These are phyloP conservation scores for Stichodactyla mertensii DNA, from an alignment of 64 coral and sea anemone genomes.

Conservation along the genomic window DNA sequence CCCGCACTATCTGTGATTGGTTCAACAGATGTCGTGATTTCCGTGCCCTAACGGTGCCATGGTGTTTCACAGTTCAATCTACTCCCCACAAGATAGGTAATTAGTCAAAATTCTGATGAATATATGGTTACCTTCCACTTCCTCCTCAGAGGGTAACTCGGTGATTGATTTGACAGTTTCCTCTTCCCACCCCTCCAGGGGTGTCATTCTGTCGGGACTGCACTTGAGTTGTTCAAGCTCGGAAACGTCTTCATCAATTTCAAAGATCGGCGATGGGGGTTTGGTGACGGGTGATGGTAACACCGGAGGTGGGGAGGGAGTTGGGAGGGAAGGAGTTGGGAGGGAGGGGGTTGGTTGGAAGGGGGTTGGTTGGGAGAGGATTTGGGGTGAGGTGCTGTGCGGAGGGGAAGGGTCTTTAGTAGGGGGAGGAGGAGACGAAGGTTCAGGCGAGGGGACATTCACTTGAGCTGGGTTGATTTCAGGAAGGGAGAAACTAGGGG, in stretches of 20 bases:
- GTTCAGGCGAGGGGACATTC: no score
- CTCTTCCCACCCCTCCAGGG: conserved; percentile 49
- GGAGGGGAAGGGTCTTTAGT: no score
- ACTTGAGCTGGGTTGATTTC: background rate
- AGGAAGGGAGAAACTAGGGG: background rate
- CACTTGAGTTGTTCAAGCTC: conserved; percentile 27
- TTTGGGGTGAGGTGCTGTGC: background rate
- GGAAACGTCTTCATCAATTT: conserved; percentile 31
- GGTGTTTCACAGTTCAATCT: no score
- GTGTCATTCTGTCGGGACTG: conserved; percentile 12
- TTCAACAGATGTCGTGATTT: no score
- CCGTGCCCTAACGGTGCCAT: no score
- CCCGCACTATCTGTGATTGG: no score
- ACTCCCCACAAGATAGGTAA: no score
- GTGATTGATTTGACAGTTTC: conserved; percentile 20
- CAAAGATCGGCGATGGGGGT: background rate
- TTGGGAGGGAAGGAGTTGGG: background rate
- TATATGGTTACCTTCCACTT: background rate
- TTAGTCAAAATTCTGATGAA: background rate
- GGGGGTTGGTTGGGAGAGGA: background rate
- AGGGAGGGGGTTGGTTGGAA: background rate
- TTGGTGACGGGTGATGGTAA: background rate
- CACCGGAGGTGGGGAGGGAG: background rate
- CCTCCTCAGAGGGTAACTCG: conserved; percentile 17
- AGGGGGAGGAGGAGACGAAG: no score